Conservation (phyloP, 2,888 invertebrate genomes). For the Catotricha subobsoleta region DNA sequence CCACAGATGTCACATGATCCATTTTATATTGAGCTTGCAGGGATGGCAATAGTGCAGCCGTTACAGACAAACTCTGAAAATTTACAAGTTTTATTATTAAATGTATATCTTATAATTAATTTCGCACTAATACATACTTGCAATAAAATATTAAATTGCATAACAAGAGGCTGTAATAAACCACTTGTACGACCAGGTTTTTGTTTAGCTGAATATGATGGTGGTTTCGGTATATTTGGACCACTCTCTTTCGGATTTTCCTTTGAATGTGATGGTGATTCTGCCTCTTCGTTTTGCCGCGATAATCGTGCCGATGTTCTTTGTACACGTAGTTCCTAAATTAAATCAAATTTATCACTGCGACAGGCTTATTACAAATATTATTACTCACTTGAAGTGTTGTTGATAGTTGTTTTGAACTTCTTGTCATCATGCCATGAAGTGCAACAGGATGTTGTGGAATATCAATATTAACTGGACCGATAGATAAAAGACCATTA, state of each 20-base stretch:
- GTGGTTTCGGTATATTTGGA: slow-evolving; percentile 17
- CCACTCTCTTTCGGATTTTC: slow-evolving; percentile 18
- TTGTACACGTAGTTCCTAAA: slow-evolving; percentile 59
- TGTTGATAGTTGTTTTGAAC: slow-evolving; percentile 79
- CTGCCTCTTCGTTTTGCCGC: slow-evolving; percentile 41
- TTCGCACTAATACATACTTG: slow-evolving; percentile 32
- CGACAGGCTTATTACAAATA: not conserved
- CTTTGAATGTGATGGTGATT: slow-evolving; percentile 27
- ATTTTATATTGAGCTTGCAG: slow-evolving; percentile 96
- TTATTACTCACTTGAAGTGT: slow-evolving; percentile 56
- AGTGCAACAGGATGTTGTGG: slow-evolving; percentile 96
- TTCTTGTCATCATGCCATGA: slow-evolving; percentile 95
- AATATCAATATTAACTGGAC: slow-evolving; percentile 82
- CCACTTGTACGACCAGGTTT: slow-evolving; percentile 20
- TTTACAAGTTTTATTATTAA: slow-evolving; percentile 9
- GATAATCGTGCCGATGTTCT: slow-evolving; percentile 60
- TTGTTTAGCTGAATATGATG: slow-evolving; percentile 17
- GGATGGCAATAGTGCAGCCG: slow-evolving; percentile 86
- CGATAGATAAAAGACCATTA: slow-evolving; percentile 65
- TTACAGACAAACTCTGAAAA: slow-evolving; percentile 69
- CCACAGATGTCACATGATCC: slow-evolving; percentile 80
- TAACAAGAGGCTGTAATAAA: slow-evolving; percentile 60
- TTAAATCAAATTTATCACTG: slow-evolving; percentile 5
- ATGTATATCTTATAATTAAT: too few species aligned
- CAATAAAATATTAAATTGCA: slow-evolving; percentile 72